phyloP scores from a whole-genome alignment of 92 coral and sea anemone species.

The Palythoa heliodiscus region DNA sequence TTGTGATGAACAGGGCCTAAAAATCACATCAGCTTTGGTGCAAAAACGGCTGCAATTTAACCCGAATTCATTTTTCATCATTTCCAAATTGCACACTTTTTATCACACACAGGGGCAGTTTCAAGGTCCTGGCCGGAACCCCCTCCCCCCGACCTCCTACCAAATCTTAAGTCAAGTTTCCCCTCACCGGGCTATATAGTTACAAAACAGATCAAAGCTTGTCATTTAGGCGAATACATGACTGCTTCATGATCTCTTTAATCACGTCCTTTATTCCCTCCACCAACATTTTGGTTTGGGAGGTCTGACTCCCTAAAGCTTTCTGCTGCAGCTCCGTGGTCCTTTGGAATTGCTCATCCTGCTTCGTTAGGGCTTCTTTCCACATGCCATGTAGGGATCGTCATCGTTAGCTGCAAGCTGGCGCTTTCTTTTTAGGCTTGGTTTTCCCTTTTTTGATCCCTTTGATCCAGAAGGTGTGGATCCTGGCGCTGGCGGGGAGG shows the following conservation, averaged over 20 bases:
- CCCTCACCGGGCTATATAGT: conserved; percentile 27
- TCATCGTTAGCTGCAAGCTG: conserved; percentile 32
- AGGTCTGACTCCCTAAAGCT: conserved; percentile 43
- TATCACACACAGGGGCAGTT: conserved; percentile 22
- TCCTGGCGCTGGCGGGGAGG: too few relatives aligned
- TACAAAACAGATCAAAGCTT: conserved; percentile 34
- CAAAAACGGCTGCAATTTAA: conserved; percentile 21
- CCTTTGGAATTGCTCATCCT: conserved; percentile 40
- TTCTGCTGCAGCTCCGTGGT: conserved; percentile 44
- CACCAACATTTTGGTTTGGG: too few relatives aligned
- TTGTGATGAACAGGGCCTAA: conserved; percentile 22
- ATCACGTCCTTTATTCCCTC: background rate
- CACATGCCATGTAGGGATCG: conserved; percentile 40
- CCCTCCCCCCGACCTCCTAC: conserved; percentile 1
- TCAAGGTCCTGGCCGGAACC: conserved; percentile 21
- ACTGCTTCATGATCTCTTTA: conserved; percentile 22
- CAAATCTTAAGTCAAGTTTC: conserved; percentile 19
- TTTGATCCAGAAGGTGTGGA: background rate
- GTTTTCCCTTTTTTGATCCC: conserved; percentile 31
- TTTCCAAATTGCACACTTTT: conserved; percentile 25
- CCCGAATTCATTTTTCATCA: conserved; percentile 12
- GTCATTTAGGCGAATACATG: conserved; percentile 25
- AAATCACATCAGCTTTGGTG: conserved; percentile 28
- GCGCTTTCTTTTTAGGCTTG: conserved; percentile 36
- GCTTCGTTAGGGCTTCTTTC: conserved; percentile 44